phyloP scores from a whole-genome alignment of 2,797 vertebrate genomes.

The Neostethus bicornis region DNA sequence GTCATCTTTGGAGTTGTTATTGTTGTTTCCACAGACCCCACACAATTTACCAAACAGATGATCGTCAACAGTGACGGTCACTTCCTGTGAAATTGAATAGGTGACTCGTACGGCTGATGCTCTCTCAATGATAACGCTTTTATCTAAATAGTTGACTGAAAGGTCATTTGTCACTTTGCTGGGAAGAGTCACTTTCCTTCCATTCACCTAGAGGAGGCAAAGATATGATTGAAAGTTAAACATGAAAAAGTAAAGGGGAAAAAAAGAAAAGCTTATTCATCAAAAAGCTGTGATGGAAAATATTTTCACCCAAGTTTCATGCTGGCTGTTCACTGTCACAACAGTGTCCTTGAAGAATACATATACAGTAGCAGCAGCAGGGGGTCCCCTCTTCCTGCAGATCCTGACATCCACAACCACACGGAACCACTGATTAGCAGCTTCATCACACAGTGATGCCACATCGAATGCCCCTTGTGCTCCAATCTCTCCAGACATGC shows the following conservation, averaged over 20 bases:
- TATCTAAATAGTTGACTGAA: conserved; percentile 57
- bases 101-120: conserved; percentile 63
- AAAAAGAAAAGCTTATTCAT: neutral
- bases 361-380: conserved; percentile 47
- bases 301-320: conserved; percentile 80
- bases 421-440: conserved; percentile 73
- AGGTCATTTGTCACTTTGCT: conserved; percentile 41
- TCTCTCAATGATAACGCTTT: conserved; percentile 60
- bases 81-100: conserved; percentile 61
- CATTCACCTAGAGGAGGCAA: conserved; percentile 73
- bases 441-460: conserved; percentile 66
- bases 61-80: conserved; percentile 59
- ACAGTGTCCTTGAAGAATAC: conserved; percentile 67
- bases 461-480: conserved; percentile 72
- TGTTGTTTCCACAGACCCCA: conserved; percentile 84
- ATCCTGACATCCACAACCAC: conserved; percentile 74
- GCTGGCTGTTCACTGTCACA: conserved; percentile 71
- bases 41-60: conserved; percentile 68
- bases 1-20: conserved; percentile 71
- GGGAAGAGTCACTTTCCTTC: conserved; percentile 70
- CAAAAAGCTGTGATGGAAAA: neutral
- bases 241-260: neutral
- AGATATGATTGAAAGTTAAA: neutral
- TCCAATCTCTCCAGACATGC: conserved; percentile 45
- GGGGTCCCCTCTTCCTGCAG: conserved; percentile 43